Evolutionary conservation across 2,113 vertebrate genomes (phyloP), one percentile per base, ranked within the genome.

Genomic region (Ophiodon elongatus): DNA sequence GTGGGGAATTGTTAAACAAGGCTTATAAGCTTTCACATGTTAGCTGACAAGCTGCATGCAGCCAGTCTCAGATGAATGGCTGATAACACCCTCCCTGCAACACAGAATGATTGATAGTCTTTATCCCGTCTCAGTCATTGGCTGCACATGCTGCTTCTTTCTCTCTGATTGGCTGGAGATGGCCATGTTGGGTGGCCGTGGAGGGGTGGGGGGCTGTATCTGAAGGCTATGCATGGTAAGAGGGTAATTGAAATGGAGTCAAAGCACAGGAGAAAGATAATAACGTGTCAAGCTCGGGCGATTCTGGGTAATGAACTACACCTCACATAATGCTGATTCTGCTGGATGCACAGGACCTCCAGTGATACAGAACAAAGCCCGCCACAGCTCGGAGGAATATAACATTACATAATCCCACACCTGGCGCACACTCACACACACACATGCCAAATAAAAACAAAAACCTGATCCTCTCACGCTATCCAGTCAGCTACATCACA

Each of bases 171-270:
- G 90, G 90, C 76, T 92, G 56, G 63, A 76, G 50, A 78, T 74
- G 62, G 76, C 81, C 91, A 85, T 41, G 76, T 60, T 86, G 80
- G 92, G 86, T 66, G 89, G 73, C 35, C 88, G 6, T 64, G 35
- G 65, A 31, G 56, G 75, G 25, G 56, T 27, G 56, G 27, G 25
- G 85, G 76, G 73, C 79, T 73, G 69, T 41, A 31, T 84, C 73
- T 73, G 82, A 89, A 89, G 89, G 90, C 93, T 88, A 91, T 84
- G 93, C 93, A 92, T 93, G 92, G 93, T 92, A 95, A 94, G 93
- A 95, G 89, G 91, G 91, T 95, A 96, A 96, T 95, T 96, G 95
- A 96, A 96, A 96, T 94, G 91, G 94, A 96, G 94, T 95, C 94
- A 92, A 94, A 93, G 92, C 91, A 93, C 90, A 89, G 82, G 84